Evolutionary conservation across 2,113 vertebrate species (phyloP), one percentile per base, ranked within the genome.

Genomic region (Xiphorhynchus elegans): DNA sequence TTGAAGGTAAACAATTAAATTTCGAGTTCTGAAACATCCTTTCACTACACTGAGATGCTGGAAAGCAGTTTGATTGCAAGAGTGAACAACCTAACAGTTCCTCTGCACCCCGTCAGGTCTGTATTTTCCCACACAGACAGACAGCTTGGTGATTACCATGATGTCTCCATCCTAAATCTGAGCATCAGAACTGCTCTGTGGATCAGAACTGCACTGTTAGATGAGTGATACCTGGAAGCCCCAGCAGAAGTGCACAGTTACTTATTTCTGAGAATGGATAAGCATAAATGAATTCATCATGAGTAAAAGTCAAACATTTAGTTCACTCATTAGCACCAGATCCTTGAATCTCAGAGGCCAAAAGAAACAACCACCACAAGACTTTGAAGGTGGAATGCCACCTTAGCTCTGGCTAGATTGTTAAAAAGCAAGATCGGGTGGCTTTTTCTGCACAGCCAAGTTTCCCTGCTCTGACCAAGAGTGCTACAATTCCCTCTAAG

Each of bases 351-450:
- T 90, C 21, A 2, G 84, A 74, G 50, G 69, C 76, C 80, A 86
- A 62, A 95, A 91, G 70, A 87, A 97, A 93, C 53, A 90, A 68
- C n/a, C n/a, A 62, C 46, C 44, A 77, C 78, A 88, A 83, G 93
- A 84, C 79, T n/a, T 1, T 40, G 69, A 77, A 86, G 70, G 20
- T 94, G 90, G 75, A 94, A 89, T 59, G 85, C 49, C 0, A 5
- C 16, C 62, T 53, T 42, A 55, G 58, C 75, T 86, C 59, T 67
- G 50, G 35, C n/a, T 66, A 23, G 50, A 12, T n/a, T 44, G 58
- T 37, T 53, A 26, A 53, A 94, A 88, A 35, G 17, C 55, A 70
- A 50, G 63, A 70, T 15, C 2, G 3, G 35, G 89, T 12, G 10
- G 35, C 28, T 70, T 76, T 25, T 37, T 21, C 62, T 55, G 87